Percentiles rank a stretch among this genome's conserved stretches.
Conservation (phyloP, 2,113 vertebrate genomes). For the Riparia riparia region DNA sequence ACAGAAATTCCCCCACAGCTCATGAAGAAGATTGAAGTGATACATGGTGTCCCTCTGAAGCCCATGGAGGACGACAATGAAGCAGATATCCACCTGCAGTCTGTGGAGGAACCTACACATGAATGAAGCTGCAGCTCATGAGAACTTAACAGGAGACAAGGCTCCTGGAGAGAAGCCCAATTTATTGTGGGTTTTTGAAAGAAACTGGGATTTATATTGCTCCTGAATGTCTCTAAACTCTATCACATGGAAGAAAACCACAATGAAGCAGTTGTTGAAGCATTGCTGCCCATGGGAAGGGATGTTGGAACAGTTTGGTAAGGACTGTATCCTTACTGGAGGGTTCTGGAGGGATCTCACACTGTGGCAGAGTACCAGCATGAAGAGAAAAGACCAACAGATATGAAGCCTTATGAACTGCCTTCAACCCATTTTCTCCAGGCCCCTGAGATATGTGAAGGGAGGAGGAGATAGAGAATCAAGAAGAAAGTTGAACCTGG, state of each 20-base stretch:
- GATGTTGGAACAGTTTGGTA: fast-evolving
- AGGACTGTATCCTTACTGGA: not conserved
- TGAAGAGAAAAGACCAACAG: not conserved
- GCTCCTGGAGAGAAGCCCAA: fast-evolving
- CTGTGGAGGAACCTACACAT: not conserved
- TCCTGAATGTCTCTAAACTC: not conserved
- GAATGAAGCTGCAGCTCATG: not conserved
- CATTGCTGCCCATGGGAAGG: fast-evolving
- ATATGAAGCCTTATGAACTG: not conserved
- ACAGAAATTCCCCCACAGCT: not conserved
- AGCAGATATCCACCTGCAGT: not conserved
- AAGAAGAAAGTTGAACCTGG: not conserved
- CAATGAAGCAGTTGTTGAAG: not conserved
- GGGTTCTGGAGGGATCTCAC: fast-evolving
- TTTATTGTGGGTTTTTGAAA: not conserved
- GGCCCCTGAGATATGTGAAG: fast-evolving
- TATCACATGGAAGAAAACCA: not conserved
- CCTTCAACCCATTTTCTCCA: not conserved
- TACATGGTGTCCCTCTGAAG: not conserved
- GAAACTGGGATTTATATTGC: not conserved
- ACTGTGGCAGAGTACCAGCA: not conserved
- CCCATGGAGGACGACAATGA: not conserved
- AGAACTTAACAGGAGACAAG: not conserved
- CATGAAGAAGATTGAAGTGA: not conserved
- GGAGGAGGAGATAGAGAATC: not conserved